These are phyloP conservation scores for Lepidurus apus DNA, from an alignment of 1,140 invertebrate genomes.

Conservation along the genomic window DNA sequence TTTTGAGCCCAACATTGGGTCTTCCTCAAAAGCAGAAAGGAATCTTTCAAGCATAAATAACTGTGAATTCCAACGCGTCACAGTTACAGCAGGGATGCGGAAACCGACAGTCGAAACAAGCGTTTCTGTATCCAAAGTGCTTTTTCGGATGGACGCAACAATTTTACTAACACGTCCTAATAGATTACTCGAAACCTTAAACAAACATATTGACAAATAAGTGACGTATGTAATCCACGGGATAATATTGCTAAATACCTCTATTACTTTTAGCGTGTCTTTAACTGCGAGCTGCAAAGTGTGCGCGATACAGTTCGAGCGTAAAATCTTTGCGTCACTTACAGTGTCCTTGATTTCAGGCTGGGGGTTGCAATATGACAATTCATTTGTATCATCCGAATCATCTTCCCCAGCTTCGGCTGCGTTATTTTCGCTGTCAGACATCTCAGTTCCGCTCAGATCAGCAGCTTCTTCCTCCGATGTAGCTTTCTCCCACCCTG, in stretches of 20 bases:
- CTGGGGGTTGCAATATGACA: slow-evolving; percentile 16
- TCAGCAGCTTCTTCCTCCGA: slow-evolving; percentile 1
- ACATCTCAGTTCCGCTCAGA: neutral
- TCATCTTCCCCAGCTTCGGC: neutral
- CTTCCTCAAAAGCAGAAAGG: slow-evolving; percentile 23
- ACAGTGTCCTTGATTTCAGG: slow-evolving; percentile 20
- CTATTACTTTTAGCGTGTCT: slow-evolving; percentile 14
- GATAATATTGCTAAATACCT: slow-evolving; percentile 17
- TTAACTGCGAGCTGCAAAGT: slow-evolving; percentile 23
- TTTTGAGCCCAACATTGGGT: slow-evolving; percentile 16
- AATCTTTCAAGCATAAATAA: slow-evolving; percentile 8
- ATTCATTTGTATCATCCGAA: slow-evolving; percentile 23
- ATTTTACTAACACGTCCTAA: slow-evolving; percentile 28
- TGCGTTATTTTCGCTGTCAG: neutral
- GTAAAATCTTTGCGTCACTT: neutral
- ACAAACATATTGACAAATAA: slow-evolving; percentile 7
- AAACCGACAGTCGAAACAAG: slow-evolving; percentile 27
- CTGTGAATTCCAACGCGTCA: slow-evolving; percentile 29
- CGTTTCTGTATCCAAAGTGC: neutral
- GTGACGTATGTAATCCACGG: neutral
- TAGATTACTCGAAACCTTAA: neutral
- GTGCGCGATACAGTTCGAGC: slow-evolving; percentile 27
- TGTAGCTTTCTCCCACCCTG: slow-evolving; percentile 18
- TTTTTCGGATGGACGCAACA: slow-evolving; percentile 31
- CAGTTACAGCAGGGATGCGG: slow-evolving; percentile 22